Evolutionary conservation across 2,888 invertebrate genomes (phyloP), one percentile per base, ranked within the genome.

Genomic region (Dasypogon diadema): DNA sequence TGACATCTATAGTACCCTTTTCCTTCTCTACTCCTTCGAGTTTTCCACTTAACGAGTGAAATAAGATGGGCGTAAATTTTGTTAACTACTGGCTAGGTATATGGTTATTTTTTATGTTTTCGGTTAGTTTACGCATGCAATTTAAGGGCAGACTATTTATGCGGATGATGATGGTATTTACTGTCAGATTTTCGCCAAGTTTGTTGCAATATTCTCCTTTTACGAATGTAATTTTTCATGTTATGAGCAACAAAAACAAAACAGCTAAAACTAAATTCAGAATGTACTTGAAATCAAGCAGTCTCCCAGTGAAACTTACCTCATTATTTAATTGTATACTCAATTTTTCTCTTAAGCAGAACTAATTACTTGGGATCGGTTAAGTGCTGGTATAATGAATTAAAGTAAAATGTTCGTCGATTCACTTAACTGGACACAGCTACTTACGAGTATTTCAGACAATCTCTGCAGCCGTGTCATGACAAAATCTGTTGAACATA

Each of bases 11-110:
- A 54, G 54, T 30, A 54, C n/a, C 34, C 37, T 34, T n/a, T n/a
- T n/a, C n/a, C 3, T 18, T 26, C 8, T n/a, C 70, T 54, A 42
- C 22, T 22, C 51, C n/a, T 21, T 51, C 5, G 26, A 8, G 48
- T 51, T 51, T 51, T 24, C 4, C 70, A 54, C 26, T 70, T 54
- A 70, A 70, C 54, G 30, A 70, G 70, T 34, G 10, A 54, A 70
- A 54, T 21, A 30, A 21, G 54, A 54, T 70, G 30, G 70, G 70
- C 70, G 70, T 51, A 70, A 70, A 70, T 70, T n/a, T 70, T 70
- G 54, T 54, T 70, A 70, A 22, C 34, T 12, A 26, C 34, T 30
- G 34, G 54, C 34, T 10, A 30, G 54, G 30, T n/a, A 34, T 16
- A 24, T n/a, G 10, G 18, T 51, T 26, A 54, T 30, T 34, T 70